Evolutionary conservation across 2,888 invertebrate species (phyloP), one percentile per base, ranked within the genome.

Genomic region (Epirrita christyi): DNA sequence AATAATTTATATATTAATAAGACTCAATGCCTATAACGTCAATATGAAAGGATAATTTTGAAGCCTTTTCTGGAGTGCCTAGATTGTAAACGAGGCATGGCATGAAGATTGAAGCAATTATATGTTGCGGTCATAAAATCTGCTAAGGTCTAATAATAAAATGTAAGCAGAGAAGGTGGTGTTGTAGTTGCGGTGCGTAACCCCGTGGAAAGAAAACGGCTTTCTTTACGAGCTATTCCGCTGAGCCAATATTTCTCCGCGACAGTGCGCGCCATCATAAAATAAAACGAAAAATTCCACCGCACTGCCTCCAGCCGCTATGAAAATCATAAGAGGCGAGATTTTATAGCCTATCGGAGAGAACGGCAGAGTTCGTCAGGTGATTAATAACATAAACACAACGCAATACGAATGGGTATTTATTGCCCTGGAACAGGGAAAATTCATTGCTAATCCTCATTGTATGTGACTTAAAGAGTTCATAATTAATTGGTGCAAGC

Each of bases 251-350:
- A 92, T 92, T 90, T 91, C 90, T 90, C 80, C 86, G 90, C 89
- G 90, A 89, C 91, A 91, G 90, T 86, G 88, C 90, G 89, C 86
- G 84, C 85, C 83, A 86, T 86, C 91, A 91, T 92, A 92, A 92
- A 92, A 91, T 92, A 92, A 91, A 91, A 91, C 91, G 91, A 90
- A 92, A 92, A 92, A 92, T 91, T 91, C 92, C 89, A 79, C 79
- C 82, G 81, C 80, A 82, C 81, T 84, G 83, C 85, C 80, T 81
- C 80, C 78, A 80, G 82, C 83, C 76, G 82, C 86, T 80, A 88
- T 87, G 87, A 89, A 86, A 90, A 89, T 89, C 90, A 90, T 89
- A 90, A 88, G 88, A 83, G 86, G 80, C 81, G 78, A 85, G 84
- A 84, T 89, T 89, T 91, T 89, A 90, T 86, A 80, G 79, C 75